Conservation (phyloP, 2,113 vertebrate genomes). For the Poecilia latipinna region DNA sequence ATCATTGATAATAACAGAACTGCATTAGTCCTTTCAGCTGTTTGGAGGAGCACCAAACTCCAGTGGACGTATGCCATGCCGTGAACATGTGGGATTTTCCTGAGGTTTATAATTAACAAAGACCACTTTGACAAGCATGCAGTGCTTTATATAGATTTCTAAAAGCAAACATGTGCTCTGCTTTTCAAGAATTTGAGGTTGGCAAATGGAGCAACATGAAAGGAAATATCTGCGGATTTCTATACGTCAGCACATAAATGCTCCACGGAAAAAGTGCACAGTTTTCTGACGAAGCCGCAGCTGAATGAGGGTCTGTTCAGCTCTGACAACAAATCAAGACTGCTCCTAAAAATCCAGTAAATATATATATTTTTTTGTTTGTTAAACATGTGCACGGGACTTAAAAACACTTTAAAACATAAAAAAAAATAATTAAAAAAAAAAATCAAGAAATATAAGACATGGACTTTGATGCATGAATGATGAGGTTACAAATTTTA, state of each 20-base stretch:
- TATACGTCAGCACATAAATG: slow-evolving; percentile 31
- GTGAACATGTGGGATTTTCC: slow-evolving; percentile 44
- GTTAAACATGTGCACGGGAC: too few relatives aligned
- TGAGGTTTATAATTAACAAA: slow-evolving; percentile 54
- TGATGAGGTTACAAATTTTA: too few relatives aligned
- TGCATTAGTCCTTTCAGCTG: slow-evolving; percentile 29
- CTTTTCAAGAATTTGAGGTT: slow-evolving; percentile 50
- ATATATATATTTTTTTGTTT: too few relatives aligned
- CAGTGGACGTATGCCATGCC: slow-evolving; percentile 12
- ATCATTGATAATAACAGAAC: slow-evolving; percentile 40
- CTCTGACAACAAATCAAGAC: not conserved
- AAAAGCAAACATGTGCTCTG: slow-evolving; percentile 39
- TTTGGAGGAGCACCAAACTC: slow-evolving; percentile 19
- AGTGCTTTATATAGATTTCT: slow-evolving; percentile 45
- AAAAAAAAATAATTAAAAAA: too few relatives aligned
- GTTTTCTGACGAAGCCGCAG: not conserved
- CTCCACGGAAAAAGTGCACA: slow-evolving; percentile 25
- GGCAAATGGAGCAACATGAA: slow-evolving; percentile 54
- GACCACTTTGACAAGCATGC: slow-evolving; percentile 42
- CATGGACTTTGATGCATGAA: too few relatives aligned
- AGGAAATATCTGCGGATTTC: slow-evolving; percentile 36
- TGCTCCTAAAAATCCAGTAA: not conserved
- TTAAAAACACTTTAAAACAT: too few relatives aligned
- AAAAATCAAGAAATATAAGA: too few relatives aligned
- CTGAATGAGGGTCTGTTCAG: slow-evolving; percentile 5